phyloP scores from a whole-genome alignment of 2,888 invertebrate species.

The Amphipoea lucens region DNA sequence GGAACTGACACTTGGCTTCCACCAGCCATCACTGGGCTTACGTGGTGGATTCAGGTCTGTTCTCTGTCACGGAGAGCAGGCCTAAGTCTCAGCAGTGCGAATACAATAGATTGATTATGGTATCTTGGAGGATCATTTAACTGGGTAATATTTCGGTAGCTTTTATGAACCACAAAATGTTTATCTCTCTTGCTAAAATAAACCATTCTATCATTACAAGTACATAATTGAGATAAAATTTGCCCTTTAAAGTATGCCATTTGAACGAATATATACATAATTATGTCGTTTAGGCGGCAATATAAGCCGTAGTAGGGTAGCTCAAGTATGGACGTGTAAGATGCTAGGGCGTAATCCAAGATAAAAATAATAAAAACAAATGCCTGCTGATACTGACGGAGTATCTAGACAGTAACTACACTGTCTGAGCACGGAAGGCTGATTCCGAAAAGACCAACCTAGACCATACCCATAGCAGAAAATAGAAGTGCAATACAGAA shows the following conservation, averaged over 20 bases:
- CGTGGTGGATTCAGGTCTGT: background rate
- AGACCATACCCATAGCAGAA: background rate
- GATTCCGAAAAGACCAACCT: too few species aligned
- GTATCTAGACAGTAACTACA: background rate
- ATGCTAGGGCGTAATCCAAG: too few species aligned
- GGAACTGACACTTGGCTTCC: background rate
- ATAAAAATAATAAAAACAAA: background rate
- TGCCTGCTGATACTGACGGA: background rate
- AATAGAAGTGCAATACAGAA: background rate
- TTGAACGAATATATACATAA: background rate
- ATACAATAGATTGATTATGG: background rate
- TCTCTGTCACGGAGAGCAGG: background rate
- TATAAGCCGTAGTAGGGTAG: background rate
- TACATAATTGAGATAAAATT: conserved; percentile 24
- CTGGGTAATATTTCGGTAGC: background rate
- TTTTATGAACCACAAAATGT: conserved; percentile 3
- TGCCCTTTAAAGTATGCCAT: conserved; percentile 26
- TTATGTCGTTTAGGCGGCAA: background rate
- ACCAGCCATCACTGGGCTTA: too few species aligned
- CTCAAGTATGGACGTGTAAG: too few species aligned
- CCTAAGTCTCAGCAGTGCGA: too few species aligned
- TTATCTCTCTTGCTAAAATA: conserved; percentile 24
- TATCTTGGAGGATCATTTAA: background rate
- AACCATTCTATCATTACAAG: conserved; percentile 20
- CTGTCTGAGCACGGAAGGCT: background rate